Evolutionary conservation across 1,140 invertebrate genomes (phyloP), one percentile per base, ranked within the genome.

Genomic region (Armadillidium nasatum): DNA sequence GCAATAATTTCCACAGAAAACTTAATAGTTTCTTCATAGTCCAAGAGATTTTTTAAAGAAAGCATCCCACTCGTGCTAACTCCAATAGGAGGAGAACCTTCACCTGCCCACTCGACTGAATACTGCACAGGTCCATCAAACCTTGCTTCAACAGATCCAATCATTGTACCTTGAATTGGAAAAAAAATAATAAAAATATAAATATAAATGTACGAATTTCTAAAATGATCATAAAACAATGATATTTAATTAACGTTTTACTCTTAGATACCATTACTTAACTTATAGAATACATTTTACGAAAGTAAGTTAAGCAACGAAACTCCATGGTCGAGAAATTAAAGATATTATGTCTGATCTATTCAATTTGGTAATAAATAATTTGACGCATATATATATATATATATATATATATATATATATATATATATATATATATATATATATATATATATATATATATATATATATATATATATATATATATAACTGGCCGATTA

Each of bases 1-100:
- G 94, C 94, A 10, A 90, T 94, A 10, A 98, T 88, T 82, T 96
- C 96, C 4, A 98, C 86, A 50, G 90, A 89, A 84, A 97, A 97
- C 80, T 92, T 89, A 67, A 87, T 88, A 79, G 91, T 89, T 10
- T 89, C 87, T 85, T 98, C 96, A 22, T 95, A 88, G 84, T 98
- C 96, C 11, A 98, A 85, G 81, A 91, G 91, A 0, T 92, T 91
- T 69, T 94, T 92, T 0, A 97, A 89, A 82, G 91, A 91, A 0
- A 98, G 85, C 78, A 92, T 90, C 0, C 95, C 96, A 3, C 87
- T 90, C 77, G 95, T 91, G 33, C 92, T 91, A 82, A 96, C 93
- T 9, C 97, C 88, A 19, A 90, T 88, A 85, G 97, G 97, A 4
- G 93, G 90, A 0, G 94, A 95, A 82, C 93, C 92, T 11, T 90